These are phyloP conservation scores for Phalacrocorax carbo DNA, from an alignment of 2,113 vertebrate genomes.

Conservation along the genomic window DNA sequence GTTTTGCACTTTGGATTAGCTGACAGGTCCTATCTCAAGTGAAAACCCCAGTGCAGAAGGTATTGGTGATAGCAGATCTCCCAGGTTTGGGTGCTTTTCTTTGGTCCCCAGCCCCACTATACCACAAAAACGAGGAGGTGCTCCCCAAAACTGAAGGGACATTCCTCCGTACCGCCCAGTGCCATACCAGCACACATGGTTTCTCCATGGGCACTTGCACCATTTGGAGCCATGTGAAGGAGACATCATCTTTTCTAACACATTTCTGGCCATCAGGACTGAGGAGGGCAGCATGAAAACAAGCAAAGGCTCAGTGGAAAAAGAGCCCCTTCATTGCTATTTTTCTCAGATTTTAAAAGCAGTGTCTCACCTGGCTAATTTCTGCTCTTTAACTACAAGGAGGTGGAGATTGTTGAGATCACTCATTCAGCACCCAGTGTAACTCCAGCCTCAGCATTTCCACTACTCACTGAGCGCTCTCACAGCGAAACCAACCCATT, in stretches of 20 bases:
- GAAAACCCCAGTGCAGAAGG: neutral
- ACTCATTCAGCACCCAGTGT: accelerated
- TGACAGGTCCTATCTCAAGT: neutral
- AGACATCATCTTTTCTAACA: neutral
- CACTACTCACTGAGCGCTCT: accelerated
- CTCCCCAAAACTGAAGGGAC: neutral
- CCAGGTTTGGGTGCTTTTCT: neutral
- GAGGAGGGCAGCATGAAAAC: neutral
- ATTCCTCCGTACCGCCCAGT: accelerated
- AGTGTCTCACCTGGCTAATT: neutral
- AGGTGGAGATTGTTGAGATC: accelerated
- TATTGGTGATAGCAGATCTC: neutral
- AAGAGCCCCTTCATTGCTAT: neutral
- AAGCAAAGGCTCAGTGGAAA: neutral
- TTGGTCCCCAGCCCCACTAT: neutral
- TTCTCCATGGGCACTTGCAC: neutral
- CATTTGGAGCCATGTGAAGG: neutral
- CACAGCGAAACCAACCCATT: neutral
- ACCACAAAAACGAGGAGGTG: neutral
- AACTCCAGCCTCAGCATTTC: neutral
- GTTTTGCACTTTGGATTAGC: neutral
- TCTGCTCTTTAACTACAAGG: neutral
- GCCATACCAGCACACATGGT: neutral
- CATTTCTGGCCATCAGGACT: neutral
- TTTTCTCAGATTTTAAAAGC: neutral